Percentiles rank a stretch among this genome's conserved stretches.
Conservation (phyloP, 2,797 vertebrate genomes). For the Spinus olivaceus region DNA sequence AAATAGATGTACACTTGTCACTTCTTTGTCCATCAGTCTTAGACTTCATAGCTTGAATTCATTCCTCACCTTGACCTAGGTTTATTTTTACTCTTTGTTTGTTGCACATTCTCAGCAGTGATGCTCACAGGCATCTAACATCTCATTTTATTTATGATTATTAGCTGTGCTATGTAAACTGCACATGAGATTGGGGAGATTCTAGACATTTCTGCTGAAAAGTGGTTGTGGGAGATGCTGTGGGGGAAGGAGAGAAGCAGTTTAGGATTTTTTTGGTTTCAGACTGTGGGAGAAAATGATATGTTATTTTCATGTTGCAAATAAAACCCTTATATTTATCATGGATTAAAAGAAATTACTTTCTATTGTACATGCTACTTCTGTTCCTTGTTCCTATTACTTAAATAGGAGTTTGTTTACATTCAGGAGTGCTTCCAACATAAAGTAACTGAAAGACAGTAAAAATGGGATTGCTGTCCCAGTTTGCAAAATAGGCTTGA, state of each 20-base stretch:
- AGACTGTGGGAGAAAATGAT: not conserved
- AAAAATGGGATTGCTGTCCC: not conserved
- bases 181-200: not conserved
- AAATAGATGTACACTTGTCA: conserved; percentile 23
- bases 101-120: not conserved
- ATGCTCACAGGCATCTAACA: not conserved
- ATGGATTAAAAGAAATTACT: not conserved
- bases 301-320: not conserved
- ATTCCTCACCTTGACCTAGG: not conserved
- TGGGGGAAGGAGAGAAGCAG: not conserved
- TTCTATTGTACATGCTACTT: not conserved
- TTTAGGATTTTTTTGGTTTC: not conserved
- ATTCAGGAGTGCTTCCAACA: not conserved
- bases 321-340: not conserved
- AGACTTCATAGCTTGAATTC: not conserved
- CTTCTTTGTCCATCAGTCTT: not conserved
- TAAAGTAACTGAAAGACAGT: not conserved
- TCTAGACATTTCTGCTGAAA: not conserved
- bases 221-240: not conserved
- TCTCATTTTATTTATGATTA: not conserved
- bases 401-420: not conserved
- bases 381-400: not conserved
- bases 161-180: not conserved
- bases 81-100: not conserved
- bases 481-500: not conserved